Percentiles rank a stretch among this genome's conserved stretches.
phyloP scores from a whole-genome alignment of 1,140 invertebrate species.

The Diachasma alloeum region DNA sequence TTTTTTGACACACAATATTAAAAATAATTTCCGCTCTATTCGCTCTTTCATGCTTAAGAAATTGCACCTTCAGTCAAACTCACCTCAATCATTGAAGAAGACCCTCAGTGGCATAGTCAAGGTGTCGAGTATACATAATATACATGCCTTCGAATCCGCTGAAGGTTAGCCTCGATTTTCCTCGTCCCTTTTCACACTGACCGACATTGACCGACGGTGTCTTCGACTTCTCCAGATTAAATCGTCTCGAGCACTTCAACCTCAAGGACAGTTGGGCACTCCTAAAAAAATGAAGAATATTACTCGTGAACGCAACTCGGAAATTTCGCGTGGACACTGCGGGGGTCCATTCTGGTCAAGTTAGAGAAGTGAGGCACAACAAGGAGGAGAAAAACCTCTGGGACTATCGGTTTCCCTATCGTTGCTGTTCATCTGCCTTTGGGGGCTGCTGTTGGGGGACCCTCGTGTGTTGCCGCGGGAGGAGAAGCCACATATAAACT shows the following conservation, averaged over 20 bases:
- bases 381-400: constrained; percentile 9
- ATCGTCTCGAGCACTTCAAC: constrained; percentile 2
- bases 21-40: too few relatives aligned
- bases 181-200: constrained; percentile 6
- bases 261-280: constrained; percentile 4
- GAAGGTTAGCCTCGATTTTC: not conserved
- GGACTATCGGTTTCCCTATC: constrained; percentile 62
- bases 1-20: too few relatives aligned
- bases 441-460: constrained; percentile 35
- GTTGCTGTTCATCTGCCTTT: constrained; percentile 57
- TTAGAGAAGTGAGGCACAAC: constrained; percentile 17
- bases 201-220: constrained; percentile 2
- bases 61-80: too few relatives aligned
- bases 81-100: too few relatives aligned
- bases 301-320: constrained; percentile 15
- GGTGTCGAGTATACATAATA: too few relatives aligned
- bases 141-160: not conserved
- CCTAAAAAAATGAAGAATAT: constrained; percentile 9
- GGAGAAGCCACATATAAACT: constrained; percentile 58
- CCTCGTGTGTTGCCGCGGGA: constrained; percentile 12
- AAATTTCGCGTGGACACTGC: constrained; percentile 13
- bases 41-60: too few relatives aligned
- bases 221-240: constrained; percentile 6
- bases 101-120: too few relatives aligned
- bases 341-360: constrained; percentile 20